A percentile compares a stretch with the other conserved stretches of the same genome.
phyloP scores from a whole-genome alignment of 2,797 vertebrate species.

The Phaenicophaeus curvirostris region DNA sequence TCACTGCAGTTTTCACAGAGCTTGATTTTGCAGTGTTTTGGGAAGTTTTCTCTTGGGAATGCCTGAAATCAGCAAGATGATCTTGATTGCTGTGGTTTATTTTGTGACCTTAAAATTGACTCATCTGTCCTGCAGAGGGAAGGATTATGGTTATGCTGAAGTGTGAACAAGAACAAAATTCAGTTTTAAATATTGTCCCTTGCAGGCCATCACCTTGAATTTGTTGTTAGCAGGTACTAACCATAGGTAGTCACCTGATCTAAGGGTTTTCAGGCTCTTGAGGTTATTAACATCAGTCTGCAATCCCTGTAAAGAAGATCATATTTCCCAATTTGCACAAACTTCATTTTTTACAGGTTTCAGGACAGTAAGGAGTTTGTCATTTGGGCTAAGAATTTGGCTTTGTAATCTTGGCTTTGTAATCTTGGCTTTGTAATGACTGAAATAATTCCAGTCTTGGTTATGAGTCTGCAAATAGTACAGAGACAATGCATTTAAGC shows the following conservation, averaged over 20 bases:
- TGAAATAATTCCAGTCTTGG: not conserved
- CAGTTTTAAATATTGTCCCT: not conserved
- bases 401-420: not conserved
- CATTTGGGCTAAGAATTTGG: not conserved
- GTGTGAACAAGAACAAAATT: not conserved
- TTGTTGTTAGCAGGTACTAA: not conserved
- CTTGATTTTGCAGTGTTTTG: constrained; percentile 32
- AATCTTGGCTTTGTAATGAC: not conserved
- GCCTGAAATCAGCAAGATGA: constrained; percentile 6
- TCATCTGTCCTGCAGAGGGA: not conserved
- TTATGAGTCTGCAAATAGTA: not conserved
- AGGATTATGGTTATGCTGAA: not conserved
- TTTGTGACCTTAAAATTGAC: not conserved
- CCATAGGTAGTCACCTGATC: not conserved
- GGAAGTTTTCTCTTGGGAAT: constrained; percentile 14
- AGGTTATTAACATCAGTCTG: not conserved
- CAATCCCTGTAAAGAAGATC: not conserved
- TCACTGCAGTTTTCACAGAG: not conserved
- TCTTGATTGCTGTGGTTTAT: constrained; percentile 49
- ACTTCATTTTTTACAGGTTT: not conserved
- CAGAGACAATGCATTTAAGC: not conserved
- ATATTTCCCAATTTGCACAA: not conserved
- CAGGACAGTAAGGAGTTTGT: not conserved
- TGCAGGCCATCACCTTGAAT: not conserved
- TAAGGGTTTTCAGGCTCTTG: not conserved